Evolutionary conservation across 1,140 invertebrate genomes (phyloP).

Genomic region (Agrilus planipennis): DNA sequence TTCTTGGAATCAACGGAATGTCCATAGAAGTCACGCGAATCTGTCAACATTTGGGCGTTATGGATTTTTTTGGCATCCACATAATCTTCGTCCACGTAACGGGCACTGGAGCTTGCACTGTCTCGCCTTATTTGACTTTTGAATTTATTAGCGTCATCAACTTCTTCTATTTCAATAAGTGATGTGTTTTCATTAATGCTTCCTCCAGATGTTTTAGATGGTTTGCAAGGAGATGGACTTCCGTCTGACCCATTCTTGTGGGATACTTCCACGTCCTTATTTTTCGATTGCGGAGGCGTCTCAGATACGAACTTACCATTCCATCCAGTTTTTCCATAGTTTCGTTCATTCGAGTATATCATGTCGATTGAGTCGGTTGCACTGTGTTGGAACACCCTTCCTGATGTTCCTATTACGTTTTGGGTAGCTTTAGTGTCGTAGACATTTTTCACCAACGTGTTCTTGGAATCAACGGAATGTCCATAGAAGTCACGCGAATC

Average conservation of each 20-base stretch:
- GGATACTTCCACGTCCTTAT: background rate
- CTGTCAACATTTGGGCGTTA: no score
- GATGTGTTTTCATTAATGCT: no score
- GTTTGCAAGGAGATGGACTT: no score
- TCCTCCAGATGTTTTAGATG: no score
- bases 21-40: slow-evolving; percentile 27
- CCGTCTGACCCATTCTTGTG: no score
- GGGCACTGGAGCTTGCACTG: no score
- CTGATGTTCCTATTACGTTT: slow-evolving; percentile 26
- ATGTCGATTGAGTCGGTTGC: slow-evolving; percentile 22
- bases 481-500: slow-evolving; percentile 28
- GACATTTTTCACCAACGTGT: slow-evolving; percentile 21
- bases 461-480: slow-evolving; percentile 19
- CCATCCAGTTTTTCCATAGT: slow-evolving; percentile 30
- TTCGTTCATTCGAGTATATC: slow-evolving; percentile 28
- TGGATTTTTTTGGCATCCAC: no score
- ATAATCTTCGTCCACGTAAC: no score
- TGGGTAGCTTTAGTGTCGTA: slow-evolving; percentile 28
- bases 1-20: slow-evolving; percentile 19
- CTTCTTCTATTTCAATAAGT: no score
- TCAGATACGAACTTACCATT: slow-evolving; percentile 29
- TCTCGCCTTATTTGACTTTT: no score
- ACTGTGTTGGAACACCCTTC: slow-evolving; percentile 22
- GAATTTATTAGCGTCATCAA: no score
- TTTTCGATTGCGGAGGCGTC: slow-evolving; percentile 11